Percentiles rank a stretch among this genome's conserved stretches.
Evolutionary conservation across 1,140 invertebrate species (phyloP).

Genomic region (Homarus americanus): DNA sequence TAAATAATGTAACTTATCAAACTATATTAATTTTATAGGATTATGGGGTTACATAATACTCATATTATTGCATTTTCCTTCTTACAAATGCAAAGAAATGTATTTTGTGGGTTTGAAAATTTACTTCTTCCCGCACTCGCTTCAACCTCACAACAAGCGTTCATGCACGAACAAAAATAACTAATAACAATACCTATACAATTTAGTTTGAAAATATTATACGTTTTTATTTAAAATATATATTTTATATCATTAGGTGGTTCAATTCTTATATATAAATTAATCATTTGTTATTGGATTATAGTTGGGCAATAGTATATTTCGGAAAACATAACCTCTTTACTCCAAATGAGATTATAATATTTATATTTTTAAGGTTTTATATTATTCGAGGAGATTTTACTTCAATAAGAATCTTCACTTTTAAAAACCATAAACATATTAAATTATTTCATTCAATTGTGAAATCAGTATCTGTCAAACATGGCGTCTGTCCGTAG

Average conservation of each 20-base stretch:
- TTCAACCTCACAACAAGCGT: not conserved
- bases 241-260: not conserved
- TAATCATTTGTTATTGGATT: not conserved
- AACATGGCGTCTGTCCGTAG: conserved; percentile 74
- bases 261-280: not conserved
- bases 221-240: not conserved
- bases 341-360: not conserved
- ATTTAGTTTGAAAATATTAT: not conserved
- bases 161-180: not conserved
- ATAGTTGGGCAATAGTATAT: not conserved
- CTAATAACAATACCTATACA: not conserved
- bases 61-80: too few species aligned
- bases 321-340: not conserved
- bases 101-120: not conserved
- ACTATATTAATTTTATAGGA: too few species aligned
- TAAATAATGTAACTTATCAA: too few species aligned
- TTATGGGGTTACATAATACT: too few species aligned
- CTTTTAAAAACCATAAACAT: not conserved
- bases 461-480: conserved; percentile 71
- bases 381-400: not conserved
- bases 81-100: too few species aligned
- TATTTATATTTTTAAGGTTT: not conserved
- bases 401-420: not conserved
- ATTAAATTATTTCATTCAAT: conserved; percentile 29
- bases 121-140: not conserved